Conservation (phyloP, 1,140 invertebrate species). For the Leptinotarsa texana region DNA sequence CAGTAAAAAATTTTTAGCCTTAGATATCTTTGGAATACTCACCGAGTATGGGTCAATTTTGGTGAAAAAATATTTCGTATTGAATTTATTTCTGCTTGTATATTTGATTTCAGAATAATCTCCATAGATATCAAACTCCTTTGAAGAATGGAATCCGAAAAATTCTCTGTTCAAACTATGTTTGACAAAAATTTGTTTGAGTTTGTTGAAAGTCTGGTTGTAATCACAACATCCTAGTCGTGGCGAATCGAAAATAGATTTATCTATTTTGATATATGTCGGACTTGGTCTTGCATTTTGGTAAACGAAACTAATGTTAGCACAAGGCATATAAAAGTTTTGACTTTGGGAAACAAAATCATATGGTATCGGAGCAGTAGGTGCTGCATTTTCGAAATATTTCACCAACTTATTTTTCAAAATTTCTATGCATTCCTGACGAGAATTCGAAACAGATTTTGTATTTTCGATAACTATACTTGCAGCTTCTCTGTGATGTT, state of each 20-base stretch:
- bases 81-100: not conserved
- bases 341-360: not conserved
- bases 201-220: not conserved
- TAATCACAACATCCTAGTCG: not conserved
- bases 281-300: not conserved
- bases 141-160: not conserved
- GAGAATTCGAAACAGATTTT: not conserved
- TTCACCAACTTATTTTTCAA: slow-evolving; percentile 15
- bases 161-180: not conserved
- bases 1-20: not conserved
- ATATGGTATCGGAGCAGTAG: slow-evolving; percentile 10
- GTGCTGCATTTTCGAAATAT: slow-evolving; percentile 6
- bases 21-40: not conserved
- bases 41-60: not conserved
- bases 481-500: not conserved
- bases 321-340: slow-evolving; percentile 19
- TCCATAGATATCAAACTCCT: too few species aligned
- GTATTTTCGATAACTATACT: not conserved
- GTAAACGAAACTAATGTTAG: slow-evolving; percentile 16
- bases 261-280: not conserved
- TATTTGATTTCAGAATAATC: not conserved
- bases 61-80: not conserved
- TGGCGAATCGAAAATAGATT: not conserved
- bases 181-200: not conserved
- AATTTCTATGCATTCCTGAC: slow-evolving; percentile 17